Percentiles rank a stretch among this genome's conserved stretches.
Evolutionary conservation across 92 coral and sea anemone genomes (phyloP).

Genomic region (Blastomussa wellsi): DNA sequence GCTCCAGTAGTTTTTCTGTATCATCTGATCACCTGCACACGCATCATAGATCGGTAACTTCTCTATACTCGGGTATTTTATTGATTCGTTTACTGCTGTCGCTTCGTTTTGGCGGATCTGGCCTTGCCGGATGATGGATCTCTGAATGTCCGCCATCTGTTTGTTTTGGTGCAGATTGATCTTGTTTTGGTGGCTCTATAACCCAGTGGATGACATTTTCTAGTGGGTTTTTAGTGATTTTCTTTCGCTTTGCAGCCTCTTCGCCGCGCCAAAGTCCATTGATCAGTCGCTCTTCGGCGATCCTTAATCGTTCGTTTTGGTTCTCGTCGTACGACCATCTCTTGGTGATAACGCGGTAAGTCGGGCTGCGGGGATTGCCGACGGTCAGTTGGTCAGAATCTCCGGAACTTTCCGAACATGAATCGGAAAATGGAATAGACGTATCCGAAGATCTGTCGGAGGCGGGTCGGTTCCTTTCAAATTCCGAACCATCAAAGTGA

Average conservation of each 20-base stretch:
- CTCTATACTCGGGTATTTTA: constrained; percentile 7
- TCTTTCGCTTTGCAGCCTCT: constrained; percentile 28
- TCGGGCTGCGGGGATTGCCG: constrained; percentile 53
- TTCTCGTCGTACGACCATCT: constrained; percentile 40
- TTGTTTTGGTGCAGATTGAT: neutral
- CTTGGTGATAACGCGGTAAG: constrained; percentile 20
- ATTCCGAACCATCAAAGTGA: constrained; percentile 16
- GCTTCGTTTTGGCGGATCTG: constrained; percentile 43
- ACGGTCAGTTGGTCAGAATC: constrained; percentile 64
- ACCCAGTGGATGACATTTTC: constrained; percentile 81
- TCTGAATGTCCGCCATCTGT: neutral
- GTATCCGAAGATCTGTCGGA: constrained; percentile 74
- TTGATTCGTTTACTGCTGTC: constrained; percentile 23
- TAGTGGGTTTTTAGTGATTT: constrained; percentile 50
- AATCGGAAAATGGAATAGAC: constrained; percentile 71
- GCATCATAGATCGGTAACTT: constrained; percentile 32
- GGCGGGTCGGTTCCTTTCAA: constrained; percentile 27
- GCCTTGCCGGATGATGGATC: neutral
- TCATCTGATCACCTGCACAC: neutral
- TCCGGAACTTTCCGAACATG: constrained; percentile 79
- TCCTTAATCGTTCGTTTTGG: constrained; percentile 39
- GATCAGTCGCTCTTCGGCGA: constrained; percentile 35
- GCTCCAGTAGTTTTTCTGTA: neutral
- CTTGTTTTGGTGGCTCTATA: constrained; percentile 49
- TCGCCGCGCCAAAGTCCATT: constrained; percentile 19